Percentiles rank a stretch among this genome's conserved stretches.
phyloP scores from a whole-genome alignment of 2,113 vertebrate species.

The Tonatia bakeri region DNA sequence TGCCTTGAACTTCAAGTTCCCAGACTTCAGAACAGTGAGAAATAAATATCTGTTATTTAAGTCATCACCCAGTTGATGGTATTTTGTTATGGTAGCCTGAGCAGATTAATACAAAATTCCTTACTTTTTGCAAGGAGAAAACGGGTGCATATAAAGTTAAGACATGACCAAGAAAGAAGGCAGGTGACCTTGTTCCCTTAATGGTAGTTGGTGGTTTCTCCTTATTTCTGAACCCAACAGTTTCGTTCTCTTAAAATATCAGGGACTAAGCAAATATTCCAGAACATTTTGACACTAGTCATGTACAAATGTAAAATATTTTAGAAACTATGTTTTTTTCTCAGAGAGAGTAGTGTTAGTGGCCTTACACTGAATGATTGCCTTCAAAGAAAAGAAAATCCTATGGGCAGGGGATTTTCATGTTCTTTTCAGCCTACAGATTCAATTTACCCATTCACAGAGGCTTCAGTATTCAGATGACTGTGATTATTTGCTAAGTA shows the following conservation, averaged over 20 bases:
- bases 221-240: neutral
- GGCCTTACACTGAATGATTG: neutral
- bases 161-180: conserved; percentile 10
- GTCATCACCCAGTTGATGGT: too few relatives aligned
- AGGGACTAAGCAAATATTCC: conserved; percentile 33
- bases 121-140: neutral
- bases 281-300: neutral
- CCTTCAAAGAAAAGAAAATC: neutral
- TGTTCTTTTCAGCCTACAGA: neutral
- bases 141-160: neutral
- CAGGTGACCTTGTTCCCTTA: neutral
- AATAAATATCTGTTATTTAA: too few relatives aligned
- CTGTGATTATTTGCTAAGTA: neutral
- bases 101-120: neutral
- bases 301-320: neutral
- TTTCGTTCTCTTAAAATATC: conserved; percentile 34
- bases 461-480: neutral
- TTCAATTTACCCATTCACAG: neutral
- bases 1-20: too few relatives aligned
- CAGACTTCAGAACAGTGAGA: too few relatives aligned
- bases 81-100: too few relatives aligned
- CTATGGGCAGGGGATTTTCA: neutral
- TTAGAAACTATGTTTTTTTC: neutral
- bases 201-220: neutral
- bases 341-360: neutral